phyloP scores from a whole-genome alignment of 2,113 vertebrate genomes.

The Malaclemys terrapin region DNA sequence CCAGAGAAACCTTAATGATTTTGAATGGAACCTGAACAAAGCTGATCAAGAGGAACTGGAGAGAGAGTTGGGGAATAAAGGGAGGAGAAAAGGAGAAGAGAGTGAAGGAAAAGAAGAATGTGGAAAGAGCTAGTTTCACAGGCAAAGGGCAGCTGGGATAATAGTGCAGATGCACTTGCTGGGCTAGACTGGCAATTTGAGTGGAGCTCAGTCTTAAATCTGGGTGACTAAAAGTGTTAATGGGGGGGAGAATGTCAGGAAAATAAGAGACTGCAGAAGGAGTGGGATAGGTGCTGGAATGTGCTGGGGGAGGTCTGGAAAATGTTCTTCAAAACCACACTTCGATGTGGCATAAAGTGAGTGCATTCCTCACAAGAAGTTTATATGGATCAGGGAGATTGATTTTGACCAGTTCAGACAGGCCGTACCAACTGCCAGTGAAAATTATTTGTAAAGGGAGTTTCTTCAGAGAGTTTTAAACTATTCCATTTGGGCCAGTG shows the following conservation, averaged over 20 bases:
- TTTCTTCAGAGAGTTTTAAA: neutral
- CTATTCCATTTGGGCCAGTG: neutral
- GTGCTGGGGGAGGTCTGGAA: neutral
- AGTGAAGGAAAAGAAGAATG: neutral
- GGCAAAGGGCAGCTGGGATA: neutral
- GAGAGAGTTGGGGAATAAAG: neutral
- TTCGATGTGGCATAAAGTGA: neutral
- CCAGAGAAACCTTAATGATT: neutral
- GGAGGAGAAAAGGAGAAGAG: neutral
- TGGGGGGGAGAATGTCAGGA: too few species aligned
- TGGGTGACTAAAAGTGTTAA: neutral
- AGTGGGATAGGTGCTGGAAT: too few species aligned
- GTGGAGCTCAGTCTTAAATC: neutral
- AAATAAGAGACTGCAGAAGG: too few species aligned
- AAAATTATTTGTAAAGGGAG: neutral
- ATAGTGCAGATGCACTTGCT: neutral
- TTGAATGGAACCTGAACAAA: neutral
- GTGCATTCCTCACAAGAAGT: neutral
- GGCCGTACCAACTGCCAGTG: fast-evolving
- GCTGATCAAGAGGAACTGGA: neutral
- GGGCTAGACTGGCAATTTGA: neutral
- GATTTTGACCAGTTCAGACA: neutral
- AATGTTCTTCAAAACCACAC: fast-evolving
- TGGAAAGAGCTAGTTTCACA: neutral
- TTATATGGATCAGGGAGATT: neutral